These are phyloP conservation scores for Phrynocephalus forsythii DNA, from an alignment of 2,797 vertebrate species.

Conservation along the genomic window DNA sequence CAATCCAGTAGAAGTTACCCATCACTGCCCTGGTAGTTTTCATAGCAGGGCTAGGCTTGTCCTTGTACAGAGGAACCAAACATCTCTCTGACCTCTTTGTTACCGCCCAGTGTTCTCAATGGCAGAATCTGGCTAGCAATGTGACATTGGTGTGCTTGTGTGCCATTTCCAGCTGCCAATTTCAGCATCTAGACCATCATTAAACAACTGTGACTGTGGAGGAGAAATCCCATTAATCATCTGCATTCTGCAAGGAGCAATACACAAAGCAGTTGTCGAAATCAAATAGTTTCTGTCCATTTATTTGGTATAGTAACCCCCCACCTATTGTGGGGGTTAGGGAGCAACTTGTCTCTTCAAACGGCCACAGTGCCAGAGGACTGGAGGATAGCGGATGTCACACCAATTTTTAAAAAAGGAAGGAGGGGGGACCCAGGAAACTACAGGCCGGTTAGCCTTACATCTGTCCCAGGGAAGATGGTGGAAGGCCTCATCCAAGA, in stretches of 20 bases:
- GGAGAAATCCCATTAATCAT: slow-evolving; percentile 85
- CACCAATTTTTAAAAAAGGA: too few species aligned
- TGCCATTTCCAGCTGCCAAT: slow-evolving; percentile 76
- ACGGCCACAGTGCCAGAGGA: too few species aligned
- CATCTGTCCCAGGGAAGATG: too few species aligned
- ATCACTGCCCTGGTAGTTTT: neutral
- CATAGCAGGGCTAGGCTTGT: neutral
- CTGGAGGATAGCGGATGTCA: too few species aligned
- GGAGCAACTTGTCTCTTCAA: too few species aligned
- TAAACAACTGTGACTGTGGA: slow-evolving; percentile 83
- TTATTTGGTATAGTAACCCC: slow-evolving; percentile 65
- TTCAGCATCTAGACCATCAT: slow-evolving; percentile 81
- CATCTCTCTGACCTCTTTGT: slow-evolving; percentile 64
- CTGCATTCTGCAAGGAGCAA: slow-evolving; percentile 80
- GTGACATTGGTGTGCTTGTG: slow-evolving; percentile 75
- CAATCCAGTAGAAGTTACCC: neutral
- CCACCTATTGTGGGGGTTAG: too few species aligned
- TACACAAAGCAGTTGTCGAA: slow-evolving; percentile 81
- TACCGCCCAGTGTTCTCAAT: slow-evolving; percentile 76
- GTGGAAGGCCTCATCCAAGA: too few species aligned
- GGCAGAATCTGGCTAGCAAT: slow-evolving; percentile 74
- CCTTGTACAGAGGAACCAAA: neutral
- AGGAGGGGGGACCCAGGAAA: too few species aligned
- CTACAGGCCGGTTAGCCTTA: too few species aligned
- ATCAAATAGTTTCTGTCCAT: slow-evolving; percentile 77